Evolutionary conservation across 30 jellyfish, hydroid and myxozoan genomes (phyloP).

Genomic region (Hydractinia echinata): DNA sequence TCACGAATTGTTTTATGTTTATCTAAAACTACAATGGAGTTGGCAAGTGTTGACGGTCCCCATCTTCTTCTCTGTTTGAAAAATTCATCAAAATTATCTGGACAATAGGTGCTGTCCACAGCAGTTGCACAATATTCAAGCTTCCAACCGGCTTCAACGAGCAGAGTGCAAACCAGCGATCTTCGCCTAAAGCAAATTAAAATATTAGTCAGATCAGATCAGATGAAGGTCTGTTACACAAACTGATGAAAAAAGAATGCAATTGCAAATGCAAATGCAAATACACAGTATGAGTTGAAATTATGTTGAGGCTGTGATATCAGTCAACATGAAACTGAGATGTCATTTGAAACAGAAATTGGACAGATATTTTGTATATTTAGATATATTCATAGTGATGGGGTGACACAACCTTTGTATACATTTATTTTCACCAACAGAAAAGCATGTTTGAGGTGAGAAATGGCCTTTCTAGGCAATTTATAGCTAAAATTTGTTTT

Average conservation of each 20-base stretch:
- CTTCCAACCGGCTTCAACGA: conserved; percentile 96
- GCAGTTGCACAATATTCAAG: conserved; percentile 93
- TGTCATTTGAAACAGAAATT: too few relatives aligned
- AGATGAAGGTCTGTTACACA: neutral
- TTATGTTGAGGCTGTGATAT: too few relatives aligned
- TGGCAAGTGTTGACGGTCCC: conserved; percentile 96
- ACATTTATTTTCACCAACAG: too few relatives aligned
- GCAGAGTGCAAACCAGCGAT: conserved; percentile 95
- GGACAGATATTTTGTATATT: too few relatives aligned
- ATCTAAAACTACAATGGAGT: conserved; percentile 57
- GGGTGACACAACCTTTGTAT: too few relatives aligned
- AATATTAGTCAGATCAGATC: neutral
- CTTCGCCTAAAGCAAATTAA: conserved; percentile 60
- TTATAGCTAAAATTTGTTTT: too few relatives aligned
- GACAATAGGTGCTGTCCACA: conserved; percentile 87
- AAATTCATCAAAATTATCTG: conserved; percentile 88
- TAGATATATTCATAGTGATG: too few relatives aligned
- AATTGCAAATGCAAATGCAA: neutral
- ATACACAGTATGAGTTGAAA: neutral
- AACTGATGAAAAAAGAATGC: neutral
- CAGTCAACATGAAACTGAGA: too few relatives aligned
- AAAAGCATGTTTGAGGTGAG: too few relatives aligned
- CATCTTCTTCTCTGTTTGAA: conserved; percentile 92
- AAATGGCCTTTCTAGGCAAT: too few relatives aligned
- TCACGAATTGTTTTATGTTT: conserved; percentile 47